phyloP scores from a whole-genome alignment of 37 sponge, comb jelly and placozoan genomes.

The Oopsacas minuta region DNA sequence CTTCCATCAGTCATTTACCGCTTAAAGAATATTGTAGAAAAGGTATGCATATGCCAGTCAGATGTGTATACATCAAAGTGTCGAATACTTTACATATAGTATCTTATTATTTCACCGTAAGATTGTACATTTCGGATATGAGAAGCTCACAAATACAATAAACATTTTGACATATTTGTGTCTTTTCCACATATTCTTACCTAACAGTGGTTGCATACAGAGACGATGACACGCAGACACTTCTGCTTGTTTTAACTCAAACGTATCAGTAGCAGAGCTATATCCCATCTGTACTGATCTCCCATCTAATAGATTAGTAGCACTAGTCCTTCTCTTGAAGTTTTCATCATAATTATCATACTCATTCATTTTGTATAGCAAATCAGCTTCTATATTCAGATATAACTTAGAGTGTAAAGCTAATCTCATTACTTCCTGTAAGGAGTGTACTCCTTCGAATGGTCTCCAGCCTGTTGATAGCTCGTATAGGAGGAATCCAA shows the following conservation, averaged over 20 bases:
- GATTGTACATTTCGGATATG: too few species aligned
- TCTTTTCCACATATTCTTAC: neutral
- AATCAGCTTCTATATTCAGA: conserved; percentile 52
- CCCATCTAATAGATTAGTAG: neutral
- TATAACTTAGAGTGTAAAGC: conserved; percentile 29
- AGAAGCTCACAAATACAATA: too few species aligned
- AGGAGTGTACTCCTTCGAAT: conserved; percentile 37
- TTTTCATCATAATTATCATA: neutral
- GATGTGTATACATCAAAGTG: too few species aligned
- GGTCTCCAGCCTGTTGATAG: conserved; percentile 50
- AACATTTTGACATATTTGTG: too few species aligned
- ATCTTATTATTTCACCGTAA: too few species aligned
- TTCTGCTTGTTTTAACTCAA: neutral
- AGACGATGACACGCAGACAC: conserved; percentile 46
- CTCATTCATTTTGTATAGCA: neutral
- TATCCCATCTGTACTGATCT: neutral
- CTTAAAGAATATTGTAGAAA: too few species aligned
- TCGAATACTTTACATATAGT: too few species aligned
- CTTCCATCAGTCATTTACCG: too few species aligned
- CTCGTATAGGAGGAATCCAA: conserved; percentile 57
- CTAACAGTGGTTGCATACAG: conserved; percentile 45
- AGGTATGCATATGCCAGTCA: too few species aligned
- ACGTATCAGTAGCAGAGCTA: neutral
- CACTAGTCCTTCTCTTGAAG: neutral
- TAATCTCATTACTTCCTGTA: conserved; percentile 28